Evolutionary conservation across 2,888 invertebrate species (phyloP), one percentile per base, ranked within the genome.

Genomic region (Julus scandinavius): DNA sequence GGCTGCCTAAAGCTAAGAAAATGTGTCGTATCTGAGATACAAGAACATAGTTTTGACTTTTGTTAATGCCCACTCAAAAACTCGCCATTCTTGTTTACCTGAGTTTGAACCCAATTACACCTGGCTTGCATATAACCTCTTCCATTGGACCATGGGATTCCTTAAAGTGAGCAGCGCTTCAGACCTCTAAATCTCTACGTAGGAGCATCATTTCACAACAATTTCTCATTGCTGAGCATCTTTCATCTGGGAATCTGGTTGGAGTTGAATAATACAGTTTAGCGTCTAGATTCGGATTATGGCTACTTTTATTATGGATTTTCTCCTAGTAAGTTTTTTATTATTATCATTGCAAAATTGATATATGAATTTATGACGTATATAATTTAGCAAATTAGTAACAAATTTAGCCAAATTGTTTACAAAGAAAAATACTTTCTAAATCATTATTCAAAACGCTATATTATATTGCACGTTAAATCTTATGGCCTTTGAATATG

Each of bases 21-120:
- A 63, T 63, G 58, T 63, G 54, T 54, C 58, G 17, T 63, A 63
- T 63, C 58, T 63, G 58, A 63, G 58, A 63, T n/a, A 63, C n/a
- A 63, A 6, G 4, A 63, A 63, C n/a, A 63, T 5, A 63, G 58
- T 63, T 63, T n/a, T 63, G n/a, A 63, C n/a, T n/a, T 15, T 63
- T n/a, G 58, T n/a, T 63, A 63, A 63, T n/a, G 58, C 58, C 58
- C n/a, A 63, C 58, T 63, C 58, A n/a, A n/a, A 63, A 63, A 63
- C 58, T n/a, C 58, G 58, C 58, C n/a, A 63, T 63, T 63, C 58
- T 63, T 63, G 58, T 63, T 63, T 63, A 63, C 58, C 58, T 63
- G 58, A n/a, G 58, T 63, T 63, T 63, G 58, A 63, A 63, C 58
- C 58, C 58, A 63, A 63, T 63, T n/a, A 63, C n/a, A 63, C 58